A percentile compares a stretch with the other conserved stretches of the same genome.
These are phyloP conservation scores for Poecilobothrus nobilitatus DNA, from an alignment of 2,888 invertebrate genomes.

Conservation along the genomic window DNA sequence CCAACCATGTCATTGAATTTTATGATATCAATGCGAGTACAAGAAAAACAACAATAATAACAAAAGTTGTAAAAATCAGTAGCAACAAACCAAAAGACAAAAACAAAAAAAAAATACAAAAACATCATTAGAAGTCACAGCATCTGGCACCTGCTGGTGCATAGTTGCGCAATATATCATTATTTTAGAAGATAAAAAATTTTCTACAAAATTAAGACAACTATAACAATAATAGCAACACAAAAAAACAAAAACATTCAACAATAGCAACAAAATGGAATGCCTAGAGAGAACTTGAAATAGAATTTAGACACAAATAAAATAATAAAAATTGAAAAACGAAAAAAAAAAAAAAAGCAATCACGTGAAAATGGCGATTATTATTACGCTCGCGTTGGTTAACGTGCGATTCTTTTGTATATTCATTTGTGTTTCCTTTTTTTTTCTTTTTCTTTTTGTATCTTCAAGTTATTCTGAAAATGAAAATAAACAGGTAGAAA, in stretches of 20 bases:
- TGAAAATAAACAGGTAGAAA: neutral
- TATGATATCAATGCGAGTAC: neutral
- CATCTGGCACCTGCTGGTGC: neutral
- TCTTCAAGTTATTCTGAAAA: neutral
- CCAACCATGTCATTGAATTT: neutral
- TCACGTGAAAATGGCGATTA: constrained; percentile 3
- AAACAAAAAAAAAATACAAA: neutral
- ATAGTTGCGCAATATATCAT: constrained; percentile 6
- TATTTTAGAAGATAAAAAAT: neutral
- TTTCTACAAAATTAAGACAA: neutral
- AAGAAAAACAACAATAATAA: neutral
- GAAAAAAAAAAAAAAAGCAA: neutral
- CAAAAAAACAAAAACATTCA: neutral
- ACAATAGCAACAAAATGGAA: neutral
- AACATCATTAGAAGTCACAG: neutral
- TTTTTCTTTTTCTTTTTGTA: neutral
- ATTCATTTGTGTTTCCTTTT: neutral
- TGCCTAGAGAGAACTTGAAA: neutral
- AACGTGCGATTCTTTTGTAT: neutral
- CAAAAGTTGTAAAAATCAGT: neutral
- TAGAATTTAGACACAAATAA: neutral
- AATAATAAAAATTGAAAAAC: neutral
- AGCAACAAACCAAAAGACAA: neutral
- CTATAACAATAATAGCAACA: neutral
- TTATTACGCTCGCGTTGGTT: neutral